A percentile compares a stretch with the other conserved stretches of the same genome.
Evolutionary conservation across 1,140 invertebrate species (phyloP).

Genomic region (Varroa destructor): DNA sequence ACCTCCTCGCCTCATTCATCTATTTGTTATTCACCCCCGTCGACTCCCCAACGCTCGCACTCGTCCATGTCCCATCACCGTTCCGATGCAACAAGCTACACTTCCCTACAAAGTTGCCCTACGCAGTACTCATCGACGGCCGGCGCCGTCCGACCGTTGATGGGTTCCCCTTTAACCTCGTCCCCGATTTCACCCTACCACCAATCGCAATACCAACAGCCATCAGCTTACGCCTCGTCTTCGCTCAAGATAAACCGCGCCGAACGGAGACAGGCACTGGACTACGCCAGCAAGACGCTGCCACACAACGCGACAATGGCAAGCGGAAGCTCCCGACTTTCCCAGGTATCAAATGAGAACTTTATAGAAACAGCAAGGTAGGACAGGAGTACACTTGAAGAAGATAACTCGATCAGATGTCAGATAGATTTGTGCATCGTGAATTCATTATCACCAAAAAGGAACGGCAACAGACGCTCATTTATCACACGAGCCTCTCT

Average conservation of each 20-base stretch:
- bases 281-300: constrained; percentile 25
- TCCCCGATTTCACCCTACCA: background rate
- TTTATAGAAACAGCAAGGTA: too few relatives aligned
- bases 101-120: too few relatives aligned
- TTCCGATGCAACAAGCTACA: too few relatives aligned
- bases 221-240: constrained; percentile 22
- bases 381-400: too few relatives aligned
- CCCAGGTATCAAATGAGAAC: background rate
- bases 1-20: too few relatives aligned
- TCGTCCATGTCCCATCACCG: constrained; percentile 11
- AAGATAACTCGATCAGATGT: too few relatives aligned
- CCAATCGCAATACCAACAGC: too few relatives aligned
- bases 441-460: too few relatives aligned
- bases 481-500: too few relatives aligned
- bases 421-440: too few relatives aligned
- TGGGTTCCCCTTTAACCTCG: constrained; percentile 19
- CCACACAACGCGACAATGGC: constrained; percentile 13
- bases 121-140: too few relatives aligned
- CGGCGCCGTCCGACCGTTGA: background rate
- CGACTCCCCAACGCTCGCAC: constrained; percentile 8
- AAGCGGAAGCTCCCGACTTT: constrained; percentile 9
- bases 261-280: constrained; percentile 13
- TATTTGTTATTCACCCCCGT: constrained; percentile 13
- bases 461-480: too few relatives aligned
- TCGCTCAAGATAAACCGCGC: constrained; percentile 20